Evolutionary conservation across 37 sponge, comb jelly and placozoan species (phyloP).

Genomic region (Theonella swinhoei): DNA sequence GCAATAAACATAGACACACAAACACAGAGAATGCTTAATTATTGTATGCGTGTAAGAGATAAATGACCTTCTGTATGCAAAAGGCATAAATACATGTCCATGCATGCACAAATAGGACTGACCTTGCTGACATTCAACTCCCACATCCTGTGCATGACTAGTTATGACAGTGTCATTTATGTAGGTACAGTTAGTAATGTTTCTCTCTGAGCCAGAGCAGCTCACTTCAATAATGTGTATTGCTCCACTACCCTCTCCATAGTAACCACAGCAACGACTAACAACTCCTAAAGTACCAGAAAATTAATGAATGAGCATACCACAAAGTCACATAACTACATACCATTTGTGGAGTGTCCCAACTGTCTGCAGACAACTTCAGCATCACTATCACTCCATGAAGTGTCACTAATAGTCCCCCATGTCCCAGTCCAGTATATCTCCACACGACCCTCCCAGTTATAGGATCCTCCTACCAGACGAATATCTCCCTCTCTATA

Average conservation of each 20-base stretch:
- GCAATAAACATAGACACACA: too few relatives aligned
- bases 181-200: neutral
- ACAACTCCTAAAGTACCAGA: too few relatives aligned
- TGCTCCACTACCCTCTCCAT: neutral
- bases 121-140: neutral
- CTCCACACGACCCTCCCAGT: neutral
- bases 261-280: neutral
- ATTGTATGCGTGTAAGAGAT: too few relatives aligned
- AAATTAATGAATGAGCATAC: too few relatives aligned
- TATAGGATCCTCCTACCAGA: neutral
- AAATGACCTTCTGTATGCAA: too few relatives aligned
- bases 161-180: neutral
- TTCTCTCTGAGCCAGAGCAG: neutral
- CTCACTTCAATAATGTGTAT: neutral
- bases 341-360: neutral
- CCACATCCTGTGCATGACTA: neutral
- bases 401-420: neutral
- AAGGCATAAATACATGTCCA: too few relatives aligned
- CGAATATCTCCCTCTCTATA: neutral
- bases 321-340: too few relatives aligned
- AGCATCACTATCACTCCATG: neutral
- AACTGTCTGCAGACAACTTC: neutral
- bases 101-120: too few relatives aligned
- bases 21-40: too few relatives aligned
- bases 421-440: neutral